phyloP scores from a whole-genome alignment of 2,888 invertebrate species.

The Suillia variegata region DNA sequence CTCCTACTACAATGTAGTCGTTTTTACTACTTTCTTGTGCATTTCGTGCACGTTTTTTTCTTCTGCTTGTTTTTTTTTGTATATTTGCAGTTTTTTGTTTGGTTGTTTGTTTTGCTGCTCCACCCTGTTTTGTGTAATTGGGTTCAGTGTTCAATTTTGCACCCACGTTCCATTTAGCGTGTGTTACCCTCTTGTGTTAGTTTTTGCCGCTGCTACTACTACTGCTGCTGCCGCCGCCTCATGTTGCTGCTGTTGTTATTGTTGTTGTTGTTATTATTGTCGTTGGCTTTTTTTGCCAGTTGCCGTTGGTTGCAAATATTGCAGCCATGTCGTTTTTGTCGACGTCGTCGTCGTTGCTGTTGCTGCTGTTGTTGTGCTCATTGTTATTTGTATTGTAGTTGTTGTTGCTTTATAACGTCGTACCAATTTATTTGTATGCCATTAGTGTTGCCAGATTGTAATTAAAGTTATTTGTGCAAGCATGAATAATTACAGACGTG shows the following conservation, averaged over 20 bases:
- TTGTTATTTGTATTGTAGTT: not conserved
- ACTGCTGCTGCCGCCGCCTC: not conserved
- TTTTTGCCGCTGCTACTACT: not conserved
- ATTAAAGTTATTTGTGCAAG: no score
- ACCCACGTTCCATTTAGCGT: constrained; percentile 52
- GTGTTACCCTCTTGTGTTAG: constrained; percentile 42
- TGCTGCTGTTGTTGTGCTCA: no score
- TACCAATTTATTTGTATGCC: not conserved
- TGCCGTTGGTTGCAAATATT: constrained; percentile 3
- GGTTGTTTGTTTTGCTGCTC: not conserved
- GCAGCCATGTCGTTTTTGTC: not conserved
- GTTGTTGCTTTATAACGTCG: not conserved
- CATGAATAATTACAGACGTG: no score
- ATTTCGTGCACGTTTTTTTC: no score
- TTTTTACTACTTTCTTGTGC: not conserved
- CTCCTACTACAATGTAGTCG: not conserved
- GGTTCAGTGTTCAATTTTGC: constrained; percentile 46
- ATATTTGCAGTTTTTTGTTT: not conserved
- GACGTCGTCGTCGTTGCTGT: no score
- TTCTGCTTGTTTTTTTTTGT: not conserved
- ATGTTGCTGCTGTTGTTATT: not conserved
- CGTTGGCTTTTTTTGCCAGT: not conserved
- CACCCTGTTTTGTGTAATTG: constrained; percentile 36
- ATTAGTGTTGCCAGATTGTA: constrained; percentile 1
- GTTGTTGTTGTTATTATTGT: not conserved